Evolutionary conservation across 2,113 vertebrate genomes (phyloP).

Genomic region (Sceloporus tristichus): DNA sequence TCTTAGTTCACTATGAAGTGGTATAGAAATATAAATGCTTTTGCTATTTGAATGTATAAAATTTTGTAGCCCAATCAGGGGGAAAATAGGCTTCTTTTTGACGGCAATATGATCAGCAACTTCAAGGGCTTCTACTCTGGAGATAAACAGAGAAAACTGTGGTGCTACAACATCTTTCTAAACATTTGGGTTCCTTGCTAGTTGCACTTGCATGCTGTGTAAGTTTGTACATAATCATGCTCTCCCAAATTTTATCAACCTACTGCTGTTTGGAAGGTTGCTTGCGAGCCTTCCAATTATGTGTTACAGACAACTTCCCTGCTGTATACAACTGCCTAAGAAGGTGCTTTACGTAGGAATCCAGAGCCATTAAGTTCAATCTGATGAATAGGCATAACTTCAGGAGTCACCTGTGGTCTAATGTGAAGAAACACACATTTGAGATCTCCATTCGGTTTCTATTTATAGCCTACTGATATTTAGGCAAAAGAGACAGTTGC

Average conservation of each 20-base stretch:
- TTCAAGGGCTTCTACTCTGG: not conserved
- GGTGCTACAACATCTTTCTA: not conserved
- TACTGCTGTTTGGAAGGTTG: not conserved
- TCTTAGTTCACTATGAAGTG: too few relatives aligned
- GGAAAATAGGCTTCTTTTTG: not conserved
- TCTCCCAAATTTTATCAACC: conserved; percentile 3
- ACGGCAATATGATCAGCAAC: not conserved
- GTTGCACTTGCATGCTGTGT: not conserved
- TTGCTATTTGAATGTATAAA: not conserved
- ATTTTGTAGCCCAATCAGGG: not conserved
- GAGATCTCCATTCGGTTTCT: conserved; percentile 57
- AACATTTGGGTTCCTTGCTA: not conserved
- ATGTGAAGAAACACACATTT: conserved; percentile 13
- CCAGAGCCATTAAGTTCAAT: not conserved
- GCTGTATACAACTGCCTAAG: not conserved
- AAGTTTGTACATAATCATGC: not conserved
- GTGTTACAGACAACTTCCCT: not conserved
- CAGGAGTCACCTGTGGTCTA: not conserved
- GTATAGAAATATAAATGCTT: too few relatives aligned
- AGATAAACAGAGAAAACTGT: not conserved
- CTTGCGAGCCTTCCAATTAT: not conserved
- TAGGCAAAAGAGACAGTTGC: conserved; percentile 61
- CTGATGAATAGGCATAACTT: not conserved
- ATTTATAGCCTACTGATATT: conserved; percentile 72
- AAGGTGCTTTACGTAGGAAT: not conserved